phyloP scores from a whole-genome alignment of 2,888 invertebrate genomes.

The Barypeithes pellucidus region DNA sequence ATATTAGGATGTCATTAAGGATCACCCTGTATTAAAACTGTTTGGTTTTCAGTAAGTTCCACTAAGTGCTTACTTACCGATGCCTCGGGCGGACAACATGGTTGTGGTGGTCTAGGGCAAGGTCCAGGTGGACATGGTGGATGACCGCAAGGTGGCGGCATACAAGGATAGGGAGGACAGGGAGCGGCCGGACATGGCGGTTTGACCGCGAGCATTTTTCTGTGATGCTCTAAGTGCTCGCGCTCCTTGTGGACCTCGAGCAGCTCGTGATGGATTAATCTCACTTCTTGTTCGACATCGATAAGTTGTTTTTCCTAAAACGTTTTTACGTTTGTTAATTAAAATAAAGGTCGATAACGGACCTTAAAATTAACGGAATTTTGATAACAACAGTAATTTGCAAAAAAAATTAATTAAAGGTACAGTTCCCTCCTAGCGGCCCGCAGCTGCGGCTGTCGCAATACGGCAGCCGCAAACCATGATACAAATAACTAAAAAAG shows the following conservation, averaged over 20 bases:
- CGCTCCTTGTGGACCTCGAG: constrained; percentile 72
- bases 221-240: constrained; percentile 71
- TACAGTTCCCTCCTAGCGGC: too few relatives aligned
- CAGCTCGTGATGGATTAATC: constrained; percentile 73
- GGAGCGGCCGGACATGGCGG: constrained; percentile 50
- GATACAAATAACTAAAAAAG: too few relatives aligned
- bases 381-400: too few relatives aligned
- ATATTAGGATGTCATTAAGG: too few relatives aligned
- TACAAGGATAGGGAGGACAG: constrained; percentile 56
- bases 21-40: too few relatives aligned
- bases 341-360: too few relatives aligned
- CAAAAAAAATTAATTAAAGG: too few relatives aligned
- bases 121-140: constrained; percentile 45
- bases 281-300: constrained; percentile 76
- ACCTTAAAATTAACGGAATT: too few relatives aligned
- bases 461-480: too few relatives aligned
- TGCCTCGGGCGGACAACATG: constrained; percentile 46
- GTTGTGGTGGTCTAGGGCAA: constrained; percentile 32
- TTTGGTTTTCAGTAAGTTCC: too few relatives aligned
- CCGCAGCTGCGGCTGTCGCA: too few relatives aligned
- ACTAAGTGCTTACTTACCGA: constrained; percentile 50
- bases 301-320: constrained; percentile 76
- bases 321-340: neutral
- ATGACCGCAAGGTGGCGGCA: constrained; percentile 46
- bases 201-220: constrained; percentile 67